phyloP scores from a whole-genome alignment of 2,888 invertebrate species.

The Theristus sp. region DNA sequence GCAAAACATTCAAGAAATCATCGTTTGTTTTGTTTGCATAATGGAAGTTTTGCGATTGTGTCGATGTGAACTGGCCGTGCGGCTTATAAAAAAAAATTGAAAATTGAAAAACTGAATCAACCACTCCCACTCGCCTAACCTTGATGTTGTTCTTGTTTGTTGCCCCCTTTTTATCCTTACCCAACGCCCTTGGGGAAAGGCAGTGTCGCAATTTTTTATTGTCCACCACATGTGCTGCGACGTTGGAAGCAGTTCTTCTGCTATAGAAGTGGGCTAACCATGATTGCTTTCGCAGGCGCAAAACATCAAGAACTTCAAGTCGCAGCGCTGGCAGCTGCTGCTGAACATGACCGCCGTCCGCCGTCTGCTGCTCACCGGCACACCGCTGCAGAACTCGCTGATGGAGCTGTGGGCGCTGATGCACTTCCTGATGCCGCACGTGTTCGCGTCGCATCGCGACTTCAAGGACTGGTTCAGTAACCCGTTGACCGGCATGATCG shows the following conservation, averaged over 20 bases:
- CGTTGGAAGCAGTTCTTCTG: neutral
- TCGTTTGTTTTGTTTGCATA: too few relatives aligned
- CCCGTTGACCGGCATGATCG: conserved; percentile 86
- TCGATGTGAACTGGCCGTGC: too few relatives aligned
- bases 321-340: conserved; percentile 89
- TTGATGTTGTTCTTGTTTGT: too few relatives aligned
- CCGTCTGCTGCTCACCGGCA: conserved; percentile 61
- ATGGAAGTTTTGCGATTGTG: too few relatives aligned
- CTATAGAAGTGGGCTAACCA: too few relatives aligned
- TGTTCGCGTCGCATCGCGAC: conserved; percentile 84
- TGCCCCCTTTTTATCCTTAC: too few relatives aligned
- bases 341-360: conserved; percentile 81
- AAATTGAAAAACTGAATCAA: too few relatives aligned
- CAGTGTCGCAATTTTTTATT: neutral
- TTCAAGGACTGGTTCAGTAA: conserved; percentile 95
- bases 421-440: conserved; percentile 94
- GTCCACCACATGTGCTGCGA: too few relatives aligned
- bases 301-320: conserved; percentile 98
- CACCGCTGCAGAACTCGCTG: conserved; percentile 52
- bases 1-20: too few relatives aligned
- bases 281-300: conserved; percentile 49
- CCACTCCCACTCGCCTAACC: too few relatives aligned
- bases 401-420: conserved; percentile 94
- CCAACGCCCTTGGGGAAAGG: neutral
- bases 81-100: too few relatives aligned